Evolutionary conservation across 2,888 invertebrate genomes (phyloP).

Genomic region (Prionchulus punctatus): DNA sequence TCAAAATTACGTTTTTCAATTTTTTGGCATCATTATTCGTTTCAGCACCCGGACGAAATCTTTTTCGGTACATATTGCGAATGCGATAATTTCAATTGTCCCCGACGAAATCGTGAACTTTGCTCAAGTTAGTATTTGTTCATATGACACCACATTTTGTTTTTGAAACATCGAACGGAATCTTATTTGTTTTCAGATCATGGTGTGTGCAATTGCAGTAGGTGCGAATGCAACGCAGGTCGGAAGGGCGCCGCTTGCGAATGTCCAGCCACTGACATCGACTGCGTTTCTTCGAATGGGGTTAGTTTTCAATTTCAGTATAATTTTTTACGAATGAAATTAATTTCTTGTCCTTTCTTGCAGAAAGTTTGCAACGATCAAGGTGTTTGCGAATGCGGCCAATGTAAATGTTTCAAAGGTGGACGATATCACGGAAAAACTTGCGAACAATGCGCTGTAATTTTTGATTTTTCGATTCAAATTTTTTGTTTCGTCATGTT

Average conservation of each 20-base stretch:
- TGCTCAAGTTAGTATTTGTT: constrained; percentile 30
- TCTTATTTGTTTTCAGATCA: constrained; percentile 34
- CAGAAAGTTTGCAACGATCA: constrained; percentile 41
- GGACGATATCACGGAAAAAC: constrained; percentile 50
- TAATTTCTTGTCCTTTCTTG: constrained; percentile 35
- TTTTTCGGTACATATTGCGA: constrained; percentile 63
- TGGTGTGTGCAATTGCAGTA: constrained; percentile 47
- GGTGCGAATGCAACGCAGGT: constrained; percentile 47
- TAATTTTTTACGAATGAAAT: not conserved
- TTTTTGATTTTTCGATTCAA: not conserved
- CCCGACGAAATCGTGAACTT: constrained; percentile 46
- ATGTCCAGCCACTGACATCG: constrained; percentile 56
- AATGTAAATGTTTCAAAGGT: constrained; percentile 26
- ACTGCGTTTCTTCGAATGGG: constrained; percentile 50
- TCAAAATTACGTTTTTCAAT: not conserved
- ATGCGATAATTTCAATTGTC: constrained; percentile 89
- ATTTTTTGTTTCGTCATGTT: constrained; percentile 5
- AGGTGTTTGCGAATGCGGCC: constrained; percentile 77
- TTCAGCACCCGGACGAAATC: constrained; percentile 38
- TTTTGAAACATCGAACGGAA: not conserved
- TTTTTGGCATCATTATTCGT: not conserved
- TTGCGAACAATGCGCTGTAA: not conserved
- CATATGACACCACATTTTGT: not conserved
- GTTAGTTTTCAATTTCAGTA: constrained; percentile 15
- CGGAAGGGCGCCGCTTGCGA: constrained; percentile 71